Conservation (phyloP, 1,140 invertebrate species). For the Atopsyche davidsoni region DNA sequence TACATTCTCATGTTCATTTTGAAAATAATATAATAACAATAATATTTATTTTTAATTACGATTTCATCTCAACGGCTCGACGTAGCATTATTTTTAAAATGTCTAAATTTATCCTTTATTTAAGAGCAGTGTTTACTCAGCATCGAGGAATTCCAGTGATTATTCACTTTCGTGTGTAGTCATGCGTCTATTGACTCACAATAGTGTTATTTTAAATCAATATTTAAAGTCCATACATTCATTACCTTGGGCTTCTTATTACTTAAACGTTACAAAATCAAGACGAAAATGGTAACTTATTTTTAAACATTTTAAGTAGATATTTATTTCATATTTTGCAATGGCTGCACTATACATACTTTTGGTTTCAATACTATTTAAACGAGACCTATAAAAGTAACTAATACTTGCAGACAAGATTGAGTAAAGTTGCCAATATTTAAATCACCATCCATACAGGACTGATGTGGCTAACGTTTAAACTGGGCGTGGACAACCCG, state of each 20-base stretch:
- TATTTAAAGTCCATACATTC: background rate
- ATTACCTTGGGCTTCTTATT: background rate
- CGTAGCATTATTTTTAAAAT: background rate
- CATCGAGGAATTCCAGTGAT: background rate
- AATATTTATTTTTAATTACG: background rate
- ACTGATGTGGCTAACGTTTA: no score
- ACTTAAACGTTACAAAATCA: background rate
- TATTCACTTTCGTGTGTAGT: background rate
- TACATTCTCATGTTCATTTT: no score
- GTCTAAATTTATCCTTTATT: background rate
- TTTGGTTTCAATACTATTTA: no score
- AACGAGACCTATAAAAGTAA: no score
- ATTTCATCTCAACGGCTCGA: background rate
- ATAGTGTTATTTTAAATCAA: background rate
- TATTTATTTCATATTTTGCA: background rate
- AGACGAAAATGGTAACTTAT: background rate
- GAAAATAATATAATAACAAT: no score
- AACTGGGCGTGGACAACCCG: no score
- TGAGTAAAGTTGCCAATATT: no score
- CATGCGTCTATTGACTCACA: background rate
- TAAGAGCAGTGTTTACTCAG: background rate
- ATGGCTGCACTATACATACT: no score
- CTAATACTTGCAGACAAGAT: no score
- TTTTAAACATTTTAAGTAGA: background rate
- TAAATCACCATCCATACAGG: no score